These are phyloP conservation scores for Grallaria varia DNA, from an alignment of 2,113 vertebrate genomes.

Conservation along the genomic window DNA sequence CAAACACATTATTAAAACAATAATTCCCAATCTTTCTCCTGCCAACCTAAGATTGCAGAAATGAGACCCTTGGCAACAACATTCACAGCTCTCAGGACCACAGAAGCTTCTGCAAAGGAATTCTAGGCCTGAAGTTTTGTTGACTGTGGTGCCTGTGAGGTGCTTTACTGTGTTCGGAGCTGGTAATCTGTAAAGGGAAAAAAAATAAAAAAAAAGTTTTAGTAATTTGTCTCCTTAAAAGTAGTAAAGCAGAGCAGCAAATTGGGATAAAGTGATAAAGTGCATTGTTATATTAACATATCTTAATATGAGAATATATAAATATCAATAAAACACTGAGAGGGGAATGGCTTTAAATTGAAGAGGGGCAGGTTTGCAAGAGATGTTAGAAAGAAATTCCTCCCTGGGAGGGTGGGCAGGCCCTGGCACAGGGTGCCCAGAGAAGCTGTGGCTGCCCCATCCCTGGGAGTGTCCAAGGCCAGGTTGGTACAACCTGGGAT, in stretches of 20 bases:
- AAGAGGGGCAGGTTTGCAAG: background rate
- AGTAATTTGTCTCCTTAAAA: background rate
- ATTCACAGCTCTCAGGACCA: constrained; percentile 38
- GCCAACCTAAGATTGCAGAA: background rate
- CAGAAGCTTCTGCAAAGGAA: constrained; percentile 21
- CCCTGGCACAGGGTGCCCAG: background rate
- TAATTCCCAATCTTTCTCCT: constrained; percentile 1
- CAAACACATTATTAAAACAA: constrained; percentile 44
- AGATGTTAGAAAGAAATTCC: background rate
- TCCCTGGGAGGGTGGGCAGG: background rate
- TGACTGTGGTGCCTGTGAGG: background rate
- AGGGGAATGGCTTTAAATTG: background rate
- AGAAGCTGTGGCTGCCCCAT: background rate
- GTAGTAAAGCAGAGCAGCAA: background rate
- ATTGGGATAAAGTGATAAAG: background rate
- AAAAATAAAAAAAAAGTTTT: fast-evolving
- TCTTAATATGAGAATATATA: background rate
- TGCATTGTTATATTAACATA: background rate
- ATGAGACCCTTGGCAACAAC: constrained; percentile 40
- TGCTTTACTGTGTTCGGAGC: constrained; percentile 78
- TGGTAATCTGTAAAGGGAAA: constrained; percentile 74
- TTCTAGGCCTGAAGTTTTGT: background rate
- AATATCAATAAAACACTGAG: background rate
- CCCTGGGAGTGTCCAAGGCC: background rate
- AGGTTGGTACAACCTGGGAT: background rate